These are phyloP conservation scores for Crypturellus tataupa DNA, from an alignment of 2,797 vertebrate genomes.

Conservation along the genomic window DNA sequence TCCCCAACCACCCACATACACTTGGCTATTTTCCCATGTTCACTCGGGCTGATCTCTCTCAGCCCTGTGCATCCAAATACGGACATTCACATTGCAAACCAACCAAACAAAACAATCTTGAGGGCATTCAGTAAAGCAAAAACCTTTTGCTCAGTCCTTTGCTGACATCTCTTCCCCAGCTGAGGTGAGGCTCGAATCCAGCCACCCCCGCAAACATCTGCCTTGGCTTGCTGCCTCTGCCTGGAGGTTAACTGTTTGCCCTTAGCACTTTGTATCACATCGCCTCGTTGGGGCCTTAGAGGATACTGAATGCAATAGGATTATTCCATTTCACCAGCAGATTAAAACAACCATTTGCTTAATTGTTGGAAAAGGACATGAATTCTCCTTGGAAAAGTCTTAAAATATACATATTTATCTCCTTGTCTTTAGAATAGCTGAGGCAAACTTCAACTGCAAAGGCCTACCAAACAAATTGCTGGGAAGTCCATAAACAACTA, in stretches of 20 bases:
- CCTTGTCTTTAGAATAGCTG: slow-evolving; percentile 43
- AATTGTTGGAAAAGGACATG: not conserved
- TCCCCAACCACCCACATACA: not conserved
- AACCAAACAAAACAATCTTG: not conserved
- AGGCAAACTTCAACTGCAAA: slow-evolving; percentile 59
- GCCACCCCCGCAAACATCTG: not conserved
- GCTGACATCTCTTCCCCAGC: too few relatives aligned
- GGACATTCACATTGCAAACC: not conserved
- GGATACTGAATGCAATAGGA: not conserved
- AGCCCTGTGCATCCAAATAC: not conserved
- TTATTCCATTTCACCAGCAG: not conserved
- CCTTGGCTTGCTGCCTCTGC: not conserved
- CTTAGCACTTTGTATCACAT: not conserved
- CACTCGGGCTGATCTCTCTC: not conserved
- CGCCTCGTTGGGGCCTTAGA: not conserved
- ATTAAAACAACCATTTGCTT: not conserved
- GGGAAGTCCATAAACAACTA: slow-evolving; percentile 49
- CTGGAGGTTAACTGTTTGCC: not conserved
- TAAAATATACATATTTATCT: slow-evolving; percentile 41
- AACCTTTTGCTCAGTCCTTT: not conserved
- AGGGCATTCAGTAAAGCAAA: not conserved
- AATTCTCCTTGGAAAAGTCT: not conserved
- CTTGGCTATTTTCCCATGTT: too few relatives aligned
- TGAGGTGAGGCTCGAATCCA: not conserved
- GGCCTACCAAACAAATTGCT: slow-evolving; percentile 33